Evolutionary conservation across 2,797 vertebrate species (phyloP), one percentile per base, ranked within the genome.

Genomic region (Botia kubotai): DNA sequence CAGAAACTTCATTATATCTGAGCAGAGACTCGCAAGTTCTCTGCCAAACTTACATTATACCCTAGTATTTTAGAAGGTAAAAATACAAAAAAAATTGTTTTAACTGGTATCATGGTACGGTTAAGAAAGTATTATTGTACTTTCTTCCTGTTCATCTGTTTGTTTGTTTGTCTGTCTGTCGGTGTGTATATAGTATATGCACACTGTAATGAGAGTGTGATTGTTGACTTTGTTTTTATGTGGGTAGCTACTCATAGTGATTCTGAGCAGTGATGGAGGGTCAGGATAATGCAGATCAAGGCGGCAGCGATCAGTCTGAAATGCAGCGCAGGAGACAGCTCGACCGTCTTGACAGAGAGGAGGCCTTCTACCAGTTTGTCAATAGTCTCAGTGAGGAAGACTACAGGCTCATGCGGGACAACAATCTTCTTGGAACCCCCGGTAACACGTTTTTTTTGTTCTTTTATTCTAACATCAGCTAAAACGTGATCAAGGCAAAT

Each of bases 301-400:
- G 95, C 86, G 94, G 90, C 86, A 87, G 95, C 11, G 97, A 98
- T 90, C 97, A 96, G 72, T 94, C 97, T 0, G 95, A 98, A 91
- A 95, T 95, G 12, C 98, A 98, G 74, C 97, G 97, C 75, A 94
- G 96, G 75, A 96, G 96, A 87, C 98, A 99, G 83, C 94, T 95
- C 88, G 97, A 98, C 88, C 96, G 98, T 13, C 92, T 99, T 74
- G 95, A 96, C 89, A 91, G 98, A 84, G 98, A 99, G 77, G 98
- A 99, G 89, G 97, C 97, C 86, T 99, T 98, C 91, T 99, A 99
- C 89, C 98, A 98, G 86, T 99, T 99, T 92, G 97, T 99, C 84
- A 99, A 99, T 93, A 98, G 96, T 90, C 94, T 99, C 87, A 99
- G 96, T 83, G 97, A 99, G 89, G 97, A 98, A 84, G 98, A 99